phyloP scores from a whole-genome alignment of 2,797 vertebrate species.

The Gymnodraco acuticeps region DNA sequence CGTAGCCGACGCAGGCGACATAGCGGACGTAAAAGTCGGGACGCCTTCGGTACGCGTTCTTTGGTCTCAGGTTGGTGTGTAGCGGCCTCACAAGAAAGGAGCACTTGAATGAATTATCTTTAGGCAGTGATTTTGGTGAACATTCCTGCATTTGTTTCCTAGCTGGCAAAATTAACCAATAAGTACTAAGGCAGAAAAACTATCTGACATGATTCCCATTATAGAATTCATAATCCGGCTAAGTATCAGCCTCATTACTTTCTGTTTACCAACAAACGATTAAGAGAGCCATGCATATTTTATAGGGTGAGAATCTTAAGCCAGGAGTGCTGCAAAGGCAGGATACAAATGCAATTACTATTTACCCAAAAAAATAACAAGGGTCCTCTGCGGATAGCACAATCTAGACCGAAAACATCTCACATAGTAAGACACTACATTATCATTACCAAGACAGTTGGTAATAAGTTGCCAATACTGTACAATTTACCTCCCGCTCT shows the following conservation, averaged over 20 bases:
- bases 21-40: too few relatives aligned
- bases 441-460: constrained; percentile 23
- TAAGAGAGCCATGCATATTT: constrained; percentile 73
- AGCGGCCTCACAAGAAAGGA: background rate
- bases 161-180: constrained; percentile 14
- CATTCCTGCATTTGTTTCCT: background rate
- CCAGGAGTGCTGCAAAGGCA: constrained; percentile 42
- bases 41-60: too few relatives aligned
- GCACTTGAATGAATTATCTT: background rate
- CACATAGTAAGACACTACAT: background rate
- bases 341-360: constrained; percentile 50
- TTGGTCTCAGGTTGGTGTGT: too few relatives aligned
- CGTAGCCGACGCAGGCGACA: too few relatives aligned
- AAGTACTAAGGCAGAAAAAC: constrained; percentile 34
- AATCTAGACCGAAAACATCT: constrained; percentile 21
- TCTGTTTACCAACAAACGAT: constrained; percentile 76
- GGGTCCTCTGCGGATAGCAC: constrained; percentile 29
- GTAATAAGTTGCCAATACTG: constrained; percentile 32
- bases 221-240: constrained; percentile 58
- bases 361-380: constrained; percentile 47
- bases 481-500: constrained; percentile 31
- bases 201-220: constrained; percentile 50
- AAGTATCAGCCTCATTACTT: constrained; percentile 65
- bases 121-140: background rate
- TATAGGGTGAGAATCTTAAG: constrained; percentile 56